phyloP scores from a whole-genome alignment of 2,113 vertebrate genomes.

The Ameiurus melas region DNA sequence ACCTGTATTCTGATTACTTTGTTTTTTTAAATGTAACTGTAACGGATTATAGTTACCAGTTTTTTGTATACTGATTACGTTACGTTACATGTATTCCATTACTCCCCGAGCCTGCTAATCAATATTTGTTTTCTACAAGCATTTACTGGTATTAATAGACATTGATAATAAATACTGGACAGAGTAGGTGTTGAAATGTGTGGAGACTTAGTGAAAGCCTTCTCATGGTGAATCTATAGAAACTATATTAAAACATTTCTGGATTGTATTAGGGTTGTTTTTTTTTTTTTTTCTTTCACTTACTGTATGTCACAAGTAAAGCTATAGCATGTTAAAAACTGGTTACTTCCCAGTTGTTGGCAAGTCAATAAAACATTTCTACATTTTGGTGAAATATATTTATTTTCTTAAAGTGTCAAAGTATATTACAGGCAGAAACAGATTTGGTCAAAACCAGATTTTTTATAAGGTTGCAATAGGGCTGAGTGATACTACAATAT shows the following conservation, averaged over 20 bases:
- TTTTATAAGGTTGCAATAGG: background rate
- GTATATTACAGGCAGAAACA: background rate
- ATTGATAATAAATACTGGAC: background rate
- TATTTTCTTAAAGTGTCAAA: background rate
- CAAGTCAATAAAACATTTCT: background rate
- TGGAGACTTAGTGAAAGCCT: background rate
- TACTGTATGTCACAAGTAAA: background rate
- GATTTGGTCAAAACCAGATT: background rate
- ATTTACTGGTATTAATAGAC: background rate
- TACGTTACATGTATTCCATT: too few species aligned
- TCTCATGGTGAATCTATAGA: background rate
- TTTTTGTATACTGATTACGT: too few species aligned
- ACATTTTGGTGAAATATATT: background rate
- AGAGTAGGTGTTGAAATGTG: background rate
- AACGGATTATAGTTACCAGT: too few species aligned
- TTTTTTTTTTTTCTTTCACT: background rate
- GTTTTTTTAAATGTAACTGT: too few species aligned
- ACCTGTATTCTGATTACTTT: too few species aligned
- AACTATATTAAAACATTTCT: background rate
- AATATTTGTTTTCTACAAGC: background rate
- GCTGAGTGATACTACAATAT: background rate
- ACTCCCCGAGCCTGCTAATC: background rate
- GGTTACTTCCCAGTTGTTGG: background rate
- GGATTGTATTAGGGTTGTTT: background rate
- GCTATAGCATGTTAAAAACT: background rate